Conservation (phyloP, 1,140 invertebrate genomes). For the Lordiphosa mommai region DNA sequence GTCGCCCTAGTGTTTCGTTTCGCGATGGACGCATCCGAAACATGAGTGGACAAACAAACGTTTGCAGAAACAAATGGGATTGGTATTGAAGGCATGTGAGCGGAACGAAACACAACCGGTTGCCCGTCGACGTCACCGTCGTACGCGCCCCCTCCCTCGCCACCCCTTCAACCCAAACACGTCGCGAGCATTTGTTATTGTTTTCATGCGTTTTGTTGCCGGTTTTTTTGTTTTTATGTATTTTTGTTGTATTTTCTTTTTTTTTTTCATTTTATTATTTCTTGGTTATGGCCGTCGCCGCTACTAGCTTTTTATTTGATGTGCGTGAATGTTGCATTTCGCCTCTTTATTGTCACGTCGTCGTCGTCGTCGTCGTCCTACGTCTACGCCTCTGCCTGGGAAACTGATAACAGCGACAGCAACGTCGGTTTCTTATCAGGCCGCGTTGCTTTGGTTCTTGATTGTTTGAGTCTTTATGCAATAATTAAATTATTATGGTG, state of each 20-base stretch:
- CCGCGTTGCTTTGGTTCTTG: constrained; percentile 5
- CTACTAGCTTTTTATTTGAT: constrained; percentile 5
- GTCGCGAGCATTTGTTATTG: constrained; percentile 6
- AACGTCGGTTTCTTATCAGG: constrained; percentile 16
- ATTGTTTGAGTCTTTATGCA: constrained; percentile 17
- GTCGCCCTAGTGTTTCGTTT: constrained; percentile 9
- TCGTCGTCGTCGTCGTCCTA: constrained; percentile 18
- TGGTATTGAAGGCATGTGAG: constrained; percentile 13
- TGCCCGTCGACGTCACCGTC: constrained; percentile 13
- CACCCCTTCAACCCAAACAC: neutral
- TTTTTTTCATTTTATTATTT: constrained; percentile 26
- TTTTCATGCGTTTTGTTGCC: constrained; percentile 20
- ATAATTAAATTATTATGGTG: constrained; percentile 33
- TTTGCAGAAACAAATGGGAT: constrained; percentile 36
- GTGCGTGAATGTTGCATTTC: neutral
- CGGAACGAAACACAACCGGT: constrained; percentile 47
- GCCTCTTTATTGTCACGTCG: constrained; percentile 44
- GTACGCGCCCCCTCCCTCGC: neutral
- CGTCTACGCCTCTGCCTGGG: constrained; percentile 15
- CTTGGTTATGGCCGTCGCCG: constrained; percentile 21
- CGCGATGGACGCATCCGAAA: constrained; percentile 38
- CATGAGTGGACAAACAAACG: constrained; percentile 65
- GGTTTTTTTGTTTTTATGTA: constrained; percentile 6
- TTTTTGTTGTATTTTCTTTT: neutral
- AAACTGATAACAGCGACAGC: constrained; percentile 22